Evolutionary conservation across 2,888 invertebrate genomes (phyloP), one percentile per base, ranked within the genome.

Genomic region (Ectemnius lituratus): DNA sequence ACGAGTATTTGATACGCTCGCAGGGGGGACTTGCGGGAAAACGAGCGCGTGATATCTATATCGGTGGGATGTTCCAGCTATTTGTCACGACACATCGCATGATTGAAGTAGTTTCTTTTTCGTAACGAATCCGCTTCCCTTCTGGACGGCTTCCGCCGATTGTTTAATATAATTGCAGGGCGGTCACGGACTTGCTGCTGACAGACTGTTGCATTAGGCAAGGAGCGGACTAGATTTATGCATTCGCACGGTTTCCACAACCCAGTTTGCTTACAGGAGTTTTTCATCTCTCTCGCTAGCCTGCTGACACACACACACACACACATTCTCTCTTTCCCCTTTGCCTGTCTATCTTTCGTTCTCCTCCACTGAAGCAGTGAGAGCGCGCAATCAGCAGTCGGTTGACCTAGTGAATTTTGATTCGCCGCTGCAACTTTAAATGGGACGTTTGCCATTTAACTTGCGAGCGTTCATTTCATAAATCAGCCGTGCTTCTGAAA

Each of bases 91-190:
- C 28, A 49, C 20, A 23, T 58, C 18, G 61, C 37, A 45, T 57
- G 61, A 64, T 67, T 68, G 60, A 47, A 64, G 57, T 57, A 60
- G 47, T 61, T 57, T 18, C 27, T 47, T 20, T 4, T 37, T 64
- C n/a, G 16, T 16, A 6, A 18, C 60, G 11, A 59, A 59, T 23
- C 2, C 16, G 23, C 37, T 52, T 8, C 27, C 16, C 47, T 23
- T 18, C 28, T 11, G 20, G 23, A 47, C 0, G 4, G 20, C 47
- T 62, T 49, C 52, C 46, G 60, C 28, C 62, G 11, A 46, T 70
- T 70, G 66, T 59, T 60, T 20, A 11, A 20, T 27, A 47, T 66
- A 70, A 73, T 70, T 73, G 62, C 66, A 16, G 37, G 23, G 28
- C 20, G 20, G n/a, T 23, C 45, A 37, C 14, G 18, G 23, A 23